Percentiles rank a stretch among this genome's conserved stretches.
Evolutionary conservation across 2,797 vertebrate species (phyloP).

Genomic region (Tokudaia tokunoshimensis): DNA sequence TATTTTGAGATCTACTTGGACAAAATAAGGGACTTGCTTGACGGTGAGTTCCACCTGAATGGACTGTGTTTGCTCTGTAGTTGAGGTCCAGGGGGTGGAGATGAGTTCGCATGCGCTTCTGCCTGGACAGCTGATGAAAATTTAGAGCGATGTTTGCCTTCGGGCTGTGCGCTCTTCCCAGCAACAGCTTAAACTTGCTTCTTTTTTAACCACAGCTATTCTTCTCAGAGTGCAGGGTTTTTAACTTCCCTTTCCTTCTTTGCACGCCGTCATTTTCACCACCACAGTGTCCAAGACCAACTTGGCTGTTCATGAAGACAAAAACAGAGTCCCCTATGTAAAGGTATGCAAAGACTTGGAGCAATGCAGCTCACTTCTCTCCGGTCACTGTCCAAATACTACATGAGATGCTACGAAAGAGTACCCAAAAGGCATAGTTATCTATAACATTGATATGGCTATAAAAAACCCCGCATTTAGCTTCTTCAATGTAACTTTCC

Average conservation of each 20-base stretch:
- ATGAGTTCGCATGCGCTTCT: not conserved
- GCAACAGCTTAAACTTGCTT: conserved; percentile 24
- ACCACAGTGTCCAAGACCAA: conserved; percentile 97
- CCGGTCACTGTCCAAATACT: not conserved
- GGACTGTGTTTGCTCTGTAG: conserved; percentile 14
- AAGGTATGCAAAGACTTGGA: conserved; percentile 90
- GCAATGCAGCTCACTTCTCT: conserved; percentile 22
- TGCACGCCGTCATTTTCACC: conserved; percentile 62
- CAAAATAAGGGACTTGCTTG: conserved; percentile 96
- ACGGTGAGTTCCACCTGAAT: conserved; percentile 90
- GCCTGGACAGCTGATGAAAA: conserved; percentile 20
- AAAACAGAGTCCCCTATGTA: conserved; percentile 97
- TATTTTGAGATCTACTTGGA: conserved; percentile 99
- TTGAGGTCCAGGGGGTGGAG: not conserved
- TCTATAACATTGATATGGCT: conserved; percentile 47
- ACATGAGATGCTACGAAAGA: not conserved
- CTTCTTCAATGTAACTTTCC: not conserved
- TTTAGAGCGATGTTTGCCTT: conserved; percentile 26
- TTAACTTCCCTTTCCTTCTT: conserved; percentile 76
- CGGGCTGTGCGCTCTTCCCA: not conserved
- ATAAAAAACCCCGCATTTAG: conserved; percentile 26
- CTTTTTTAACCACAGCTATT: conserved; percentile 35
- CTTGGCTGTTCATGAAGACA: conserved; percentile 97
- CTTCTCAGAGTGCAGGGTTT: not conserved
- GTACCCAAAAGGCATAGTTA: not conserved